Evolutionary conservation across 2,888 invertebrate species (phyloP).

Genomic region (Branchellion lobata): DNA sequence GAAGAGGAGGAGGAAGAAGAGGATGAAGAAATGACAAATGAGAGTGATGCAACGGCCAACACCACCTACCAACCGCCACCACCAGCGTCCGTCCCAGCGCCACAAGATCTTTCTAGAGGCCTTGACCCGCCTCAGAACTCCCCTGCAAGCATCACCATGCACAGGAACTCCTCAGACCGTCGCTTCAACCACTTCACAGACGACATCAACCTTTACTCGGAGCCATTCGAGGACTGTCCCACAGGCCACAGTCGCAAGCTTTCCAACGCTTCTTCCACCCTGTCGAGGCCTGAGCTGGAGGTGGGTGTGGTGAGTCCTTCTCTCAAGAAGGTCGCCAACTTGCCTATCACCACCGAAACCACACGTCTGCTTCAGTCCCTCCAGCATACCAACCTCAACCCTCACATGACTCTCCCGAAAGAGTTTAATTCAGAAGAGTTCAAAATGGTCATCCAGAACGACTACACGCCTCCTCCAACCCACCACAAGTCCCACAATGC

Average conservation of each 20-base stretch:
- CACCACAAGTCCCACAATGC: conserved; percentile 17
- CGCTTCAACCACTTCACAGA: neutral
- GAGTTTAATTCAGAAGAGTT: neutral
- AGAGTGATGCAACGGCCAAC: too few species aligned
- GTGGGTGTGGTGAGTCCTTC: conserved; percentile 17
- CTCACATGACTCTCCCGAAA: conserved; percentile 9
- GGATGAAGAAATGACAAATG: too few species aligned
- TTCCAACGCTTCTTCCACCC: conserved; percentile 19
- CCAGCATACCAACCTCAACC: conserved; percentile 10
- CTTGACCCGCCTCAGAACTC: too few species aligned
- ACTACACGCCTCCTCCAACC: conserved; percentile 26
- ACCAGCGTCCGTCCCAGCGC: too few species aligned
- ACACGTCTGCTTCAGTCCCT: conserved; percentile 23
- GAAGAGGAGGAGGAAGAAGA: too few species aligned
- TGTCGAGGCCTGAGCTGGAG: conserved; percentile 3
- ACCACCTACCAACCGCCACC: too few species aligned
- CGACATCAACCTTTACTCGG: conserved; percentile 21
- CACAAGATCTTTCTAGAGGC: too few species aligned
- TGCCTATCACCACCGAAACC: conserved; percentile 33
- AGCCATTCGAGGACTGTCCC: conserved; percentile 13
- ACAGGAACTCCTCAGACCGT: neutral
- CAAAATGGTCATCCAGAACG: conserved; percentile 1
- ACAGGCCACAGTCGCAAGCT: neutral
- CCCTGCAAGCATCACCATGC: neutral
- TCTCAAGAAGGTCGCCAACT: conserved; percentile 12